Evolutionary conservation across 2,113 vertebrate species (phyloP).

Genomic region (Apodemus sylvaticus): DNA sequence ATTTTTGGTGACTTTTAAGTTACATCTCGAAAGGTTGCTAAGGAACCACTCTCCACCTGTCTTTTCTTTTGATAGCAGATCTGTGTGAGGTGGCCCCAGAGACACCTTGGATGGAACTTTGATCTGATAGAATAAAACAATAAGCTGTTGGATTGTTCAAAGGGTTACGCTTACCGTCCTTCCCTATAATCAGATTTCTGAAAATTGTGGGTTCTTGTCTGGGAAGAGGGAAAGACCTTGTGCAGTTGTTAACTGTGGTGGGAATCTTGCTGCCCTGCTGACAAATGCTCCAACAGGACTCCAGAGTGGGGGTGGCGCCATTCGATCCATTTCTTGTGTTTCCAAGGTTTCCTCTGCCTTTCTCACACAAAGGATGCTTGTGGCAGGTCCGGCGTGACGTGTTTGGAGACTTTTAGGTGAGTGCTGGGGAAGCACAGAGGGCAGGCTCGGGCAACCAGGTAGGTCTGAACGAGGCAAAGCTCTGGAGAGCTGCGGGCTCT

Average conservation of each 20-base stretch:
- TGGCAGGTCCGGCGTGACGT: background rate
- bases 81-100: background rate
- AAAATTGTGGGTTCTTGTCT: background rate
- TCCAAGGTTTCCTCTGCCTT: background rate
- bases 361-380: background rate
- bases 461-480: background rate
- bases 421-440: background rate
- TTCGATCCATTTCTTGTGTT: background rate
- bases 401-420: background rate
- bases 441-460: too few species aligned
- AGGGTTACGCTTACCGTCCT: too few species aligned
- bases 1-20: background rate
- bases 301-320: too few species aligned
- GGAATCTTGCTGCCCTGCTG: background rate
- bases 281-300: background rate
- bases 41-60: background rate
- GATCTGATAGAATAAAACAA: background rate
- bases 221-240: background rate
- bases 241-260: background rate
- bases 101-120: background rate
- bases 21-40: background rate
- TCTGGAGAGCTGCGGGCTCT: background rate
- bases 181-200: background rate
- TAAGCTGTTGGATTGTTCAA: background rate
- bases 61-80: background rate